These are phyloP conservation scores for Trissonchulus sp. DNA, from an alignment of 2,888 invertebrate genomes.

Conservation along the genomic window DNA sequence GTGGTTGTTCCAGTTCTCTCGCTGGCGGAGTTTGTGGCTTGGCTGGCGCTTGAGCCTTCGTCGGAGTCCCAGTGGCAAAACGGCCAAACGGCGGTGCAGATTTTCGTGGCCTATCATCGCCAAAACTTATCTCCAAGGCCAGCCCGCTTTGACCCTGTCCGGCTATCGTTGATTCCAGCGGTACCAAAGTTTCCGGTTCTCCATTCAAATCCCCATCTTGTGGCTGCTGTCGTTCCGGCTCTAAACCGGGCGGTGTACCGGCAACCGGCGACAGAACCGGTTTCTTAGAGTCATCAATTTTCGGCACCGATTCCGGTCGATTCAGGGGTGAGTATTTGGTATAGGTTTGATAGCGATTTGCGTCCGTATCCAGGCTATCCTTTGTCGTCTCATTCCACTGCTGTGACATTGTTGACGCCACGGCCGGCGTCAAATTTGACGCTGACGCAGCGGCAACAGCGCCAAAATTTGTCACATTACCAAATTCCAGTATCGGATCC, in stretches of 20 bases:
- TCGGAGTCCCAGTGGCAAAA: not conserved
- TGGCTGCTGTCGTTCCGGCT: not conserved
- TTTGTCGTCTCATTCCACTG: too few species aligned
- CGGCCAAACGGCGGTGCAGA: not conserved
- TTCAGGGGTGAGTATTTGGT: not conserved
- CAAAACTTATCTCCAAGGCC: constrained; percentile 24
- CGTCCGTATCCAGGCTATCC: not conserved
- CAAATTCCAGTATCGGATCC: constrained; percentile 17
- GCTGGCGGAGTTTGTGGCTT: not conserved
- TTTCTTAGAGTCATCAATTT: too few species aligned
- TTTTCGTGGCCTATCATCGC: not conserved
- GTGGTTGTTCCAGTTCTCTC: not conserved
- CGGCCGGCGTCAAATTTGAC: not conserved
- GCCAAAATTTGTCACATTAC: constrained; percentile 19
- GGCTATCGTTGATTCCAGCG: constrained; percentile 15
- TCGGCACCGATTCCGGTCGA: not conserved
- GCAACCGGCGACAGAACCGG: not conserved
- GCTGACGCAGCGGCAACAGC: not conserved
- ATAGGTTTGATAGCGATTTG: not conserved
- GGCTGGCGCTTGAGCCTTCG: not conserved
- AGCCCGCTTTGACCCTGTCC: constrained; percentile 18
- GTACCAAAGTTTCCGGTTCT: not conserved
- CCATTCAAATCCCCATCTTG: not conserved
- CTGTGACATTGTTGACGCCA: too few species aligned
- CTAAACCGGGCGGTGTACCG: not conserved